phyloP scores from a whole-genome alignment of 2,113 vertebrate species.

The Xenus cinereus region DNA sequence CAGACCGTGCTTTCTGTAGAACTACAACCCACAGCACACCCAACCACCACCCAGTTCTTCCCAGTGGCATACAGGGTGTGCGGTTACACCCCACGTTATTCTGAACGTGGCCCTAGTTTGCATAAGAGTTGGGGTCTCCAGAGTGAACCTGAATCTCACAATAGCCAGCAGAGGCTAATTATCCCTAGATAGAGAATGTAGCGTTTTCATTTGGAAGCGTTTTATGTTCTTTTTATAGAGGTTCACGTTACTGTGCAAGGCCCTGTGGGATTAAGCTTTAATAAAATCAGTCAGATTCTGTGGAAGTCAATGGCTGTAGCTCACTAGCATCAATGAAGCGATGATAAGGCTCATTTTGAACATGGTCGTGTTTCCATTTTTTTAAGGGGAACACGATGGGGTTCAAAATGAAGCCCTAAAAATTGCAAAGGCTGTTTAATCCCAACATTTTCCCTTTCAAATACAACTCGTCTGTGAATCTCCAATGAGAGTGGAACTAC shows the following conservation, averaged over 20 bases:
- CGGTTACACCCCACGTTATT: not conserved
- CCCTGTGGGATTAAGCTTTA: not conserved
- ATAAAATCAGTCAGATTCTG: slow-evolving; percentile 9
- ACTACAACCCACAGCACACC: not conserved
- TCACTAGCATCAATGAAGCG: not conserved
- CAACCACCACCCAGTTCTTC: not conserved
- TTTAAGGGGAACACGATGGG: not conserved
- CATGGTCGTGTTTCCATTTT: fast-evolving
- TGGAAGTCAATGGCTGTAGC: not conserved
- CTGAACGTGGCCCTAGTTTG: not conserved
- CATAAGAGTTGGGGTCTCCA: not conserved
- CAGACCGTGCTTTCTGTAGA: not conserved
- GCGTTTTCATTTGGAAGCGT: not conserved
- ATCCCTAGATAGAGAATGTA: fast-evolving
- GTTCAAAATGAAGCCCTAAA: not conserved
- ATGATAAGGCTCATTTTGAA: not conserved
- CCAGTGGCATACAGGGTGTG: not conserved
- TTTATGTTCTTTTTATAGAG: not conserved
- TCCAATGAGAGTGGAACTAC: not conserved
- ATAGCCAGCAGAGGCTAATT: not conserved
- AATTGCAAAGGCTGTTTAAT: not conserved
- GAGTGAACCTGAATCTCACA: not conserved
- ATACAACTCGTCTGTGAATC: not conserved
- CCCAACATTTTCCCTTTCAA: not conserved
- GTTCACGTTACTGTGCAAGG: not conserved